phyloP scores from a whole-genome alignment of 2,113 vertebrate genomes.

The Haemorhous mexicanus region DNA sequence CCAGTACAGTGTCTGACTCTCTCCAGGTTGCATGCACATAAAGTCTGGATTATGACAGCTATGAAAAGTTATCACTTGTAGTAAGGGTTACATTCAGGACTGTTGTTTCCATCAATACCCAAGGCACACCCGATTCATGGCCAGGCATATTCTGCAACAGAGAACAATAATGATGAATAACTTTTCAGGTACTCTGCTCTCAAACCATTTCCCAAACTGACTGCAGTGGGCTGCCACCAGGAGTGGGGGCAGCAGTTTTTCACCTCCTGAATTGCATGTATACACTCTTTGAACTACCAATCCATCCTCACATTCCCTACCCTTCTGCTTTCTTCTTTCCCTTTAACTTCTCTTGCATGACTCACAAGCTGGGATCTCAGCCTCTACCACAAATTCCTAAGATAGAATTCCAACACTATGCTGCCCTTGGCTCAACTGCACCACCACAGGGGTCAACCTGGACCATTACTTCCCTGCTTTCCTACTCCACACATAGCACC shows the following conservation, averaged over 20 bases:
- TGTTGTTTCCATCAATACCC: constrained; percentile 47
- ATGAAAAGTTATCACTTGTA: neutral
- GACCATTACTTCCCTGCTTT: neutral
- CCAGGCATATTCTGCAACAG: constrained; percentile 67
- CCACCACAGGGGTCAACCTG: neutral
- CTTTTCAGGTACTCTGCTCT: neutral
- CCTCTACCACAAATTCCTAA: neutral
- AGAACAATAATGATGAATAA: neutral
- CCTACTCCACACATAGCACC: neutral
- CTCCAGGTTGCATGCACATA: neutral
- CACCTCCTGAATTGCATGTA: neutral
- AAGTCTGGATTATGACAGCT: constrained; percentile 1
- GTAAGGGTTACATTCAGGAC: neutral
- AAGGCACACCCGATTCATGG: constrained; percentile 75
- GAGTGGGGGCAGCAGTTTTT: neutral
- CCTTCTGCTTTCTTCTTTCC: neutral
- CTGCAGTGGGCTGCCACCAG: neutral
- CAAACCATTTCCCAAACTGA: neutral
- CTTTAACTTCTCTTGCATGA: neutral
- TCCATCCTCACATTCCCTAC: neutral
- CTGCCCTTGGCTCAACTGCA: neutral
- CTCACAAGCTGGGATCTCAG: neutral
- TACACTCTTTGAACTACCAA: neutral
- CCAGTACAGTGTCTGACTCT: neutral
- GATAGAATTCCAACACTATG: neutral